Base-by-base conservation (phyloP, 2,113 vertebrate species). In the Saguinus midas region DNA sequence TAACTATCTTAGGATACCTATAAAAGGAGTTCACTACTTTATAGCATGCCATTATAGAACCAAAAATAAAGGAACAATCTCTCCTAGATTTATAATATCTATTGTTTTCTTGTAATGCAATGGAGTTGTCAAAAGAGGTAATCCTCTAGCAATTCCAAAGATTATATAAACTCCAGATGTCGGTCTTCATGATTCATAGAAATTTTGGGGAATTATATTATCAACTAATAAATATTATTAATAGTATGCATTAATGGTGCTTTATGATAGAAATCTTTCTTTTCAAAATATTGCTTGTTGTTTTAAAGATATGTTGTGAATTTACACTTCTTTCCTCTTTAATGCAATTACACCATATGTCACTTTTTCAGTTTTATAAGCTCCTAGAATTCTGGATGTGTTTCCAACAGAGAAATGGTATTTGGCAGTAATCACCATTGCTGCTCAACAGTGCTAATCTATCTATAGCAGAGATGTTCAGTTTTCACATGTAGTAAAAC, bases 391-490 rank as follows among this genome's bases (percentile, higher is more conserved):
- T 75, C 95, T 93, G 72, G 61, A 90, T 66, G 25, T 64, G 5
- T 86, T 98, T 95, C 55, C 94, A 88, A 68, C 27, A 85, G 72
- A 97, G 64, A 75, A 91, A 43, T 70, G 1, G 10, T 82, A 27
- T 97, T 98, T 98, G 73, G 64, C 84, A 92, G 75, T 43, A 82
- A 48, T 66, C 35, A 27, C 32, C 73, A 27, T 94, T 80, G 32
- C 21, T 85, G 13, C 35, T 58, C 66, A 94, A 73, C 5, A 52
- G 48, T 25, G 27, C 2, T 92, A 73, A 68, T 95, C 25, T 72
- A 94, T 75, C 32, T 21, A 70, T 50, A 90, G 25, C 52, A 68
- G 91, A 70, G 4, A 85, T 96, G 45, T 17, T 80, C 32, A 81
- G 37, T 87, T 89, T 57, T 89, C 25, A 43, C 64, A 86, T 72